Percentiles rank a stretch among this genome's conserved stretches.
Conservation (phyloP, 2,797 vertebrate genomes). For the Nasua narica region DNA sequence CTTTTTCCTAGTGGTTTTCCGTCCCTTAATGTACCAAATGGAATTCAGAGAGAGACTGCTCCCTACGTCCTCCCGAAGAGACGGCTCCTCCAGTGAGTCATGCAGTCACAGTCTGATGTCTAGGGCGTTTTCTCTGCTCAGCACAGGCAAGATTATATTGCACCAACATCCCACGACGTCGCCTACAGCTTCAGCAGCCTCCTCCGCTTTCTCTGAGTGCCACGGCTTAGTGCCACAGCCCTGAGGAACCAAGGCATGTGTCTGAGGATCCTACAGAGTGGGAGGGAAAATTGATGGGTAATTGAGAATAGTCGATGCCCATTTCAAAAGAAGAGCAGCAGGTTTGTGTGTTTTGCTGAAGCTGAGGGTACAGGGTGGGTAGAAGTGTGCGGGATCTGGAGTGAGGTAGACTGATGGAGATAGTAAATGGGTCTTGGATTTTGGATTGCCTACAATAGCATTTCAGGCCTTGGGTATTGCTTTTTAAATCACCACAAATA, state of each 20-base stretch:
- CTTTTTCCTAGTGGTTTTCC: slow-evolving; percentile 6
- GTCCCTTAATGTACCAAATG: neutral
- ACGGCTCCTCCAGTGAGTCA: neutral
- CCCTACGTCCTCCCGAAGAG: neutral
- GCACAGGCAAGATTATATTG: neutral
- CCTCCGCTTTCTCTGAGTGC: neutral
- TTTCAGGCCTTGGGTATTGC: neutral
- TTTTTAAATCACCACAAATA: neutral
- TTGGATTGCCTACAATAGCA: neutral
- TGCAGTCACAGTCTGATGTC: neutral
- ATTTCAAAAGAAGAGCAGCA: neutral
- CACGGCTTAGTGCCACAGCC: neutral
- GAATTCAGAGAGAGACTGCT: slow-evolving; percentile 5
- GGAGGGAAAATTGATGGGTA: neutral
- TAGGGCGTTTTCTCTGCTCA: neutral
- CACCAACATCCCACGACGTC: neutral
- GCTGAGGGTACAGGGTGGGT: neutral
- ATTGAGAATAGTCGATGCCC: neutral
- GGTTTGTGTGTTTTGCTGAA: neutral
- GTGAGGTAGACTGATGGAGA: neutral
- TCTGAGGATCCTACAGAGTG: too few species aligned
- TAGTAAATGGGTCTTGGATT: neutral
- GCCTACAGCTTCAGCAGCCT: neutral
- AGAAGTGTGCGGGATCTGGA: neutral
- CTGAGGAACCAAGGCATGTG: neutral